These are phyloP conservation scores for Neomicropteryx cornuta DNA, from an alignment of 1,140 invertebrate species.

Conservation along the genomic window DNA sequence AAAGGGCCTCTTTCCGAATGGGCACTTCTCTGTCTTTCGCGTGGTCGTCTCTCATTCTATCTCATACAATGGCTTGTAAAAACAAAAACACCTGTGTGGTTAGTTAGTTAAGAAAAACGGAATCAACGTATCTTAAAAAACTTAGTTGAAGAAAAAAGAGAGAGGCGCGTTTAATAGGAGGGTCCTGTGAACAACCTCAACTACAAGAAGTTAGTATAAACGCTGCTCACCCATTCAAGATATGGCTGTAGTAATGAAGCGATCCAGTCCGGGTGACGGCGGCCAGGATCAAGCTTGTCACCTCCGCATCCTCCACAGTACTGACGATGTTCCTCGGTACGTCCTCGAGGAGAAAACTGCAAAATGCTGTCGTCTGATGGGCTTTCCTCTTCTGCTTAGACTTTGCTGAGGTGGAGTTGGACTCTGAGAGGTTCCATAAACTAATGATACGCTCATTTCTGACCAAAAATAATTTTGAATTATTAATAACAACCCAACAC, in stretches of 20 bases:
- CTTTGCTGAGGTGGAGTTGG: slow-evolving; percentile 19
- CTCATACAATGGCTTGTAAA: too few relatives aligned
- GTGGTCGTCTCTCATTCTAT: too few relatives aligned
- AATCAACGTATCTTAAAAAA: neutral
- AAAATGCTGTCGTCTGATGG: slow-evolving; percentile 23
- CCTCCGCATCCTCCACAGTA: slow-evolving; percentile 31
- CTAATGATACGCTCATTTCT: slow-evolving; percentile 36
- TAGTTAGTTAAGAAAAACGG: neutral
- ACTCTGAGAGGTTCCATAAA: slow-evolving; percentile 33
- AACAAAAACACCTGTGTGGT: neutral
- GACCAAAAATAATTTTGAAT: slow-evolving; percentile 10
- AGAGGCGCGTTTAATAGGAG: neutral
- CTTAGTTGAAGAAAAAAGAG: neutral
- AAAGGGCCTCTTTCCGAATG: neutral
- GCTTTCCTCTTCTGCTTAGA: slow-evolving; percentile 22
- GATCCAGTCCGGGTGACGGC: slow-evolving; percentile 63
- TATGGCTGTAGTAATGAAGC: slow-evolving; percentile 64
- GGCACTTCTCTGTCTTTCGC: neutral
- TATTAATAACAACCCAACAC: too few relatives aligned
- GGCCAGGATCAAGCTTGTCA: slow-evolving; percentile 38
- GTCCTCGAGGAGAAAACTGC: slow-evolving; percentile 55
- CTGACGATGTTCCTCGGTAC: slow-evolving; percentile 43
- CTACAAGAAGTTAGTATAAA: neutral
- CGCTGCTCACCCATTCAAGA: slow-evolving; percentile 53
- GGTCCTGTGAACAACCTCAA: neutral